A percentile compares a stretch with the other conserved stretches of the same genome.
These are phyloP conservation scores for Drosophila truncata DNA, from an alignment of 1,140 invertebrate genomes.

Conservation along the genomic window DNA sequence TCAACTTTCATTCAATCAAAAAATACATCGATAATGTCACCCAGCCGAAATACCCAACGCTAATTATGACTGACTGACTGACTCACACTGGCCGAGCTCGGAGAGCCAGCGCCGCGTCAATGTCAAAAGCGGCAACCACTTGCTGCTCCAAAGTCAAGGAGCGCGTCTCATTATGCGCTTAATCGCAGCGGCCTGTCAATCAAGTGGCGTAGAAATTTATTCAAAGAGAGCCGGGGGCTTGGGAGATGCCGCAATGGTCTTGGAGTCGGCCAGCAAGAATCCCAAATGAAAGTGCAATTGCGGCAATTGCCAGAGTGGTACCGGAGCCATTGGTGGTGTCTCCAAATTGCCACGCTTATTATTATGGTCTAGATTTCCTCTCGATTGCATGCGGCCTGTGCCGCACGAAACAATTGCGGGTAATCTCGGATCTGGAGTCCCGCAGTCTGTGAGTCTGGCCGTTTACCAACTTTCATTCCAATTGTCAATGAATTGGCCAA, in stretches of 20 bases:
- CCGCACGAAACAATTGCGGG: slow-evolving; percentile 41
- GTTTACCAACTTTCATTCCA: slow-evolving; percentile 69
- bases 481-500: slow-evolving; percentile 68
- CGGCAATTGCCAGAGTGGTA: slow-evolving; percentile 18
- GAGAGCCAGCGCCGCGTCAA: slow-evolving; percentile 28
- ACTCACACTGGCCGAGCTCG: slow-evolving; percentile 18
- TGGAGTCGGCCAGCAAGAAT: slow-evolving; percentile 23
- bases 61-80: slow-evolving; percentile 67
- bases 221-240: slow-evolving; percentile 26
- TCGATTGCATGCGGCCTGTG: slow-evolving; percentile 40
- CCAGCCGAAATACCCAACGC: slow-evolving; percentile 57
- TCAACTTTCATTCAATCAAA: slow-evolving; percentile 67
- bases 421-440: slow-evolving; percentile 20
- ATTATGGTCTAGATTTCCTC: slow-evolving; percentile 50
- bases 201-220: slow-evolving; percentile 49
- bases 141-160: slow-evolving; percentile 26
- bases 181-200: slow-evolving; percentile 53
- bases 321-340: slow-evolving; percentile 15
- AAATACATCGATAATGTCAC: slow-evolving; percentile 64
- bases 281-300: slow-evolving; percentile 53
- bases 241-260: slow-evolving; percentile 6
- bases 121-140: slow-evolving; percentile 37
- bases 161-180: slow-evolving; percentile 35
- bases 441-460: slow-evolving; percentile 9
- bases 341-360: slow-evolving; percentile 40